phyloP scores from a whole-genome alignment of 2,113 vertebrate species.

The Peromyscus maniculatus region DNA sequence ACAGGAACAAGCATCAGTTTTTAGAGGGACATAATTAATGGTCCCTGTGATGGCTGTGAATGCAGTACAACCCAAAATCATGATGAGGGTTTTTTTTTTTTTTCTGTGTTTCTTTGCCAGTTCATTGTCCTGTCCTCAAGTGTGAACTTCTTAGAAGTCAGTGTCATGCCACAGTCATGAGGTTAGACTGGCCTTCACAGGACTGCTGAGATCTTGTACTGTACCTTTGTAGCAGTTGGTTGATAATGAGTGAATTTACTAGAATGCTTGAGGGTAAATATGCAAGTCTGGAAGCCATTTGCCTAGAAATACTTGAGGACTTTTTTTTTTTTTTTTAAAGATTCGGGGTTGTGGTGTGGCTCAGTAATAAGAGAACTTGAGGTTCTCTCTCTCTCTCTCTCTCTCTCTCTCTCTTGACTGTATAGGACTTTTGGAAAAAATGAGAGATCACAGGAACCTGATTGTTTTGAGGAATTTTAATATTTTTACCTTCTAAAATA shows the following conservation, averaged over 20 bases:
- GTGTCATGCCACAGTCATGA: neutral
- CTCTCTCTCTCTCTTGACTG: neutral
- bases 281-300: neutral
- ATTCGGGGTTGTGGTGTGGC: neutral
- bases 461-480: slow-evolving; percentile 17
- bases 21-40: neutral
- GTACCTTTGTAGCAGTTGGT: neutral
- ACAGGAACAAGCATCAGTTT: neutral
- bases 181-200: neutral
- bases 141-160: neutral
- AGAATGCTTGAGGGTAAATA: neutral
- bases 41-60: neutral
- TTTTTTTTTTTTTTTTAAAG: neutral
- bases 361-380: neutral
- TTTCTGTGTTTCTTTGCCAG: neutral
- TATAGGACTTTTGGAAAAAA: slow-evolving; percentile 1
- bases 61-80: too few relatives aligned
- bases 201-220: neutral
- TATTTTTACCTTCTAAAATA: neutral
- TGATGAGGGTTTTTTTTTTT: neutral
- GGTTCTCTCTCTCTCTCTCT: too few relatives aligned
- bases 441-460: neutral
- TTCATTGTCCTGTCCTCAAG: neutral
- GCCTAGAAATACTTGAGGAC: neutral
- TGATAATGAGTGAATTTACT: neutral